phyloP scores from a whole-genome alignment of 1,140 invertebrate genomes.

The Propsilocerus akamusi region DNA sequence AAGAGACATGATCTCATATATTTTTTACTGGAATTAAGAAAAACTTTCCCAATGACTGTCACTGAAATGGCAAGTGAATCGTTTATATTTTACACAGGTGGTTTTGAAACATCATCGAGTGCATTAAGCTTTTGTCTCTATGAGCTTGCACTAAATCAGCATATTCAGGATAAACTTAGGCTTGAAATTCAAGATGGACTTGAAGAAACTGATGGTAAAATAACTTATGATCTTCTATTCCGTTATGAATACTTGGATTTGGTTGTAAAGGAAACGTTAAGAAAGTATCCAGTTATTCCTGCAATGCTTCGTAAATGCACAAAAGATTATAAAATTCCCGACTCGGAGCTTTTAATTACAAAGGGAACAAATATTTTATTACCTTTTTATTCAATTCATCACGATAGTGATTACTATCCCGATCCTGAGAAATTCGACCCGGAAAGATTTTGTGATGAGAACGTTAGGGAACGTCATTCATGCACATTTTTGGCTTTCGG shows the following conservation, averaged over 20 bases:
- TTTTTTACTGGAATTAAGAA: slow-evolving; percentile 29
- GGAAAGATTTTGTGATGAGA: slow-evolving; percentile 34
- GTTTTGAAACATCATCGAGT: slow-evolving; percentile 21
- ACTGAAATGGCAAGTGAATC: slow-evolving; percentile 16
- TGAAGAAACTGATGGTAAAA: slow-evolving; percentile 15
- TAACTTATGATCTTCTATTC: slow-evolving; percentile 25
- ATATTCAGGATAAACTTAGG: slow-evolving; percentile 26
- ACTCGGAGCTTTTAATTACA: slow-evolving; percentile 25
- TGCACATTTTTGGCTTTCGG: slow-evolving; percentile 41
- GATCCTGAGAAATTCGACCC: slow-evolving; percentile 35
- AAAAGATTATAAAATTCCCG: slow-evolving; percentile 27
- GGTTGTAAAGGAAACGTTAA: slow-evolving; percentile 9
- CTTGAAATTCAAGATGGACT: slow-evolving; percentile 27
- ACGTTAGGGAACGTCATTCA: slow-evolving; percentile 27
- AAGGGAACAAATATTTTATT: slow-evolving; percentile 15
- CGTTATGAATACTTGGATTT: slow-evolving; percentile 27
- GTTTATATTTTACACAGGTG: slow-evolving; percentile 23
- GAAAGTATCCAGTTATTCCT: slow-evolving; percentile 10
- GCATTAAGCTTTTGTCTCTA: slow-evolving; percentile 16
- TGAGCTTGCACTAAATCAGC: slow-evolving; percentile 25
- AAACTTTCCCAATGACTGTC: slow-evolving; percentile 9
- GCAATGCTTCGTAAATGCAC: slow-evolving; percentile 22
- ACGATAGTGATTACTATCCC: slow-evolving; percentile 29
- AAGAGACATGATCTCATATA: slow-evolving; percentile 33
- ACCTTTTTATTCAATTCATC: slow-evolving; percentile 31